Evolutionary conservation across 2,888 invertebrate species (phyloP).

Genomic region (Sarcophaga rosellei): DNA sequence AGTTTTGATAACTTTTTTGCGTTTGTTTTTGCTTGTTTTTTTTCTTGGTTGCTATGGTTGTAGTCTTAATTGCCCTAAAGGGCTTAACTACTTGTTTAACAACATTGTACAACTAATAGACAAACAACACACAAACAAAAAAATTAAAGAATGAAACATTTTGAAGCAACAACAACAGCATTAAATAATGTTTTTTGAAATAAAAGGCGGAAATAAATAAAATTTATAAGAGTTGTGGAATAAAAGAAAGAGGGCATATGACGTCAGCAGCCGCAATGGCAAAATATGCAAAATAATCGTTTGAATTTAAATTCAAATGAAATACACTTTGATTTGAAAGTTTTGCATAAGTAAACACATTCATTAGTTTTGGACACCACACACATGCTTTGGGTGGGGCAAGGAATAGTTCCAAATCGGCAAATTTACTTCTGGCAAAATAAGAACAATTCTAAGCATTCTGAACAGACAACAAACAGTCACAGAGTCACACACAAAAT

Average conservation of each 20-base stretch:
- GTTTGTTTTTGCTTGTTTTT: neutral
- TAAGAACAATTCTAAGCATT: neutral
- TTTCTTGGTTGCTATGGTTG: slow-evolving; percentile 1
- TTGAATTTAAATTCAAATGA: slow-evolving; percentile 52
- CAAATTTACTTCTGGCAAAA: neutral
- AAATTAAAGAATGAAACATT: neutral
- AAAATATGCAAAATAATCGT: slow-evolving; percentile 43
- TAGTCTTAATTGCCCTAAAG: slow-evolving; percentile 56
- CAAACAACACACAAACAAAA: slow-evolving; percentile 20
- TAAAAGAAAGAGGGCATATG: neutral
- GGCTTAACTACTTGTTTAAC: slow-evolving; percentile 65
- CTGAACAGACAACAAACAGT: too few relatives aligned
- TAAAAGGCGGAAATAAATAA: slow-evolving; percentile 69
- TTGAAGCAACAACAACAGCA: neutral
- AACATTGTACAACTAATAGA: slow-evolving; percentile 61
- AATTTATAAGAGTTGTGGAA: slow-evolving; percentile 38
- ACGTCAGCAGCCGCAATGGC: neutral
- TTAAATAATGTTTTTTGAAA: slow-evolving; percentile 7
- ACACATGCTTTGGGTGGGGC: neutral
- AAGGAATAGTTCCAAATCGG: neutral
- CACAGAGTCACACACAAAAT: slow-evolving; percentile 22
- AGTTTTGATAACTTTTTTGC: slow-evolving; percentile 24
- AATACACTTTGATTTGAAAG: neutral
- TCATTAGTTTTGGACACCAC: slow-evolving; percentile 2
- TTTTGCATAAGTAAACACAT: slow-evolving; percentile 22